A percentile compares a stretch with the other conserved stretches of the same genome.
Evolutionary conservation across 1,140 invertebrate species (phyloP).

Genomic region (Drosophila leontia): DNA sequence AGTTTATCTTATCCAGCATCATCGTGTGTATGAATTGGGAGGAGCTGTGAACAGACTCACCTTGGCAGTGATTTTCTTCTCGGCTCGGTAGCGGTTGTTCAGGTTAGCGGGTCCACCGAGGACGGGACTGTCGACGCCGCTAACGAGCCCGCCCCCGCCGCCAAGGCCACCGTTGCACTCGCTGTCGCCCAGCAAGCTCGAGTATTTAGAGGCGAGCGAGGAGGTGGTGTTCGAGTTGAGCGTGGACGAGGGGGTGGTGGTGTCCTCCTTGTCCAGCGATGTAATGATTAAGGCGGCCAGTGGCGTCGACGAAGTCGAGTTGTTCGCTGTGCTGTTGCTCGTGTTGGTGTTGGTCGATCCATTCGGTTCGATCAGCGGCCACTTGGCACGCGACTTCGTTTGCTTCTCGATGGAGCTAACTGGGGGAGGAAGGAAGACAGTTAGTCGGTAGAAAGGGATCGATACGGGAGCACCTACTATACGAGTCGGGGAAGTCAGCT

Average conservation of each 20-base stretch:
- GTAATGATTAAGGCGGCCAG: slow-evolving; percentile 75
- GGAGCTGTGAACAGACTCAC: slow-evolving; percentile 48
- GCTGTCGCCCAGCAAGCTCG: slow-evolving; percentile 77
- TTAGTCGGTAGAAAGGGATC: neutral
- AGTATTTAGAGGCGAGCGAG: slow-evolving; percentile 80
- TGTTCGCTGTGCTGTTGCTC: slow-evolving; percentile 81
- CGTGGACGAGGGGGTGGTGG: slow-evolving; percentile 73
- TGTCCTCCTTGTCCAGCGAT: slow-evolving; percentile 78
- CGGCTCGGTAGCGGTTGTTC: slow-evolving; percentile 80
- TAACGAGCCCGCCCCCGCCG: slow-evolving; percentile 30
- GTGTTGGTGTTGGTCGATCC: slow-evolving; percentile 77
- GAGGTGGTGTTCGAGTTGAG: slow-evolving; percentile 81
- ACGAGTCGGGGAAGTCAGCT: slow-evolving; percentile 85
- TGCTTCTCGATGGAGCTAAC: slow-evolving; percentile 84
- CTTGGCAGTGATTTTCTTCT: slow-evolving; percentile 85
- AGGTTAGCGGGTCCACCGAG: slow-evolving; percentile 68
- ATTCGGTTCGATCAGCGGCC: slow-evolving; percentile 81
- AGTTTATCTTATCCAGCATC: slow-evolving; percentile 18
- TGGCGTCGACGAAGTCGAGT: slow-evolving; percentile 78
- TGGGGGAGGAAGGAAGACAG: slow-evolving; percentile 15
- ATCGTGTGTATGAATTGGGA: slow-evolving; percentile 21
- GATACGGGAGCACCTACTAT: slow-evolving; percentile 68
- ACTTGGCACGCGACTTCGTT: slow-evolving; percentile 79
- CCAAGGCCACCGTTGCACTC: slow-evolving; percentile 65
- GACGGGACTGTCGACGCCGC: slow-evolving; percentile 60